Base-by-base conservation (phyloP, 2,113 vertebrate genomes). In the Anolis carolinensis region DNA sequence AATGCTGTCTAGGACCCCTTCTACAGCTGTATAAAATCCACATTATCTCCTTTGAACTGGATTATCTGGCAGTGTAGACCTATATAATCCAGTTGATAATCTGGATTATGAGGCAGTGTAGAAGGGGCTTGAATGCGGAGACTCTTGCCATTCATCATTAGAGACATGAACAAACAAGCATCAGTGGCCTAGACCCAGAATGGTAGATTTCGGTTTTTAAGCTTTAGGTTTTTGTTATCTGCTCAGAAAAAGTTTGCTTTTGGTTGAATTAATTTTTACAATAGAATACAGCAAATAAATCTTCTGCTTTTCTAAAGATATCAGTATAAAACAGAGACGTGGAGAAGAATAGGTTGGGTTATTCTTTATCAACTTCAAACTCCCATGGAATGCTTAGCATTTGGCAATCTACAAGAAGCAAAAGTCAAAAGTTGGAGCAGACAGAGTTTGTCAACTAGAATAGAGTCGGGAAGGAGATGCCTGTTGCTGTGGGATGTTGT, bases 401-500 rank as follows among this genome's bases (percentile, higher is more conserved):
- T n/a, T 77, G n/a, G 39, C 74, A 74, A 8, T 1, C 55, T 30
- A 65, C 67, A 65, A 34, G 36, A 36, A 74, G 23, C 30, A 63
- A 74, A 30, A 74, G 62, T 50, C 59, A 86, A 14, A 55, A 48
- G 25, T 65, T 65, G 32, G 18, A 52, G 1, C 27, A 48, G 21
- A 5, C 18, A 65, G 36, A 50, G 32, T 30, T 70, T 71, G 65
- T 74, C 34, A 32, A 39, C 34, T 63, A 81, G 21, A 67, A 39
- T 23, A 52, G 72, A 67, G 44, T 44, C 30, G 39, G 50, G 70
- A 73, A 73, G 55, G 27, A 34, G 59, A 81, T 21, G 81, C 39
- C 32, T 79, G 34, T 86, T 81, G 39, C 71, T 86, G n/a, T 16
- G 14, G n/a, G 59, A 65, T 18, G 79, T 81, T 81, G 85, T 75